Conservation (phyloP, 2,113 vertebrate species). For the Chitala chitala region DNA sequence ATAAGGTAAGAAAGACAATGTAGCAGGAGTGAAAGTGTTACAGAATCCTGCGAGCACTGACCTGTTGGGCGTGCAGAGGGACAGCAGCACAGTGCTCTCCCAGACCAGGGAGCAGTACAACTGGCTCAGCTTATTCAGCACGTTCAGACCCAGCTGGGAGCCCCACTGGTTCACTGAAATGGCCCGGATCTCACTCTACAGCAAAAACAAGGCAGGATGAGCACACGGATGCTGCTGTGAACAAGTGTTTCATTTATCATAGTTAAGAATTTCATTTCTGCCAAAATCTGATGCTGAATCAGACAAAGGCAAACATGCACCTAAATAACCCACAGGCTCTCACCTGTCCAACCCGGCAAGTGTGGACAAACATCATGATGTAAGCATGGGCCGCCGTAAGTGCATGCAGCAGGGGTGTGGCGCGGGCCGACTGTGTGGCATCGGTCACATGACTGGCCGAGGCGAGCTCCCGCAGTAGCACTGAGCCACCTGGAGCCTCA, state of each 20-base stretch:
- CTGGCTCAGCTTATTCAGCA: slow-evolving; percentile 88
- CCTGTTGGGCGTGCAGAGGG: slow-evolving; percentile 92
- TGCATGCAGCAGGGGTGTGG: slow-evolving; percentile 84
- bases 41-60: too few relatives aligned
- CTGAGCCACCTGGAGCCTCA: slow-evolving; percentile 86
- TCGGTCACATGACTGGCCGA: slow-evolving; percentile 82
- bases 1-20: too few relatives aligned
- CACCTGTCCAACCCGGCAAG: slow-evolving; percentile 90
- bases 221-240: too few relatives aligned
- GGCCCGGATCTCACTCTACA: slow-evolving; percentile 87
- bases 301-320: background rate
- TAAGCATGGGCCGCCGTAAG: slow-evolving; percentile 90
- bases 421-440: slow-evolving; percentile 84
- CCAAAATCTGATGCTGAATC: too few relatives aligned
- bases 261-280: too few relatives aligned
- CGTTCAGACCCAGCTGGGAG: slow-evolving; percentile 83
- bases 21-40: too few relatives aligned
- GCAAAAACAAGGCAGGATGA: slow-evolving; percentile 9
- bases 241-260: too few relatives aligned
- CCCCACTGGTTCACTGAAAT: slow-evolving; percentile 96
- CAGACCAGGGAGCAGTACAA: slow-evolving; percentile 91
- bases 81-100: slow-evolving; percentile 93
- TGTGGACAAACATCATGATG: slow-evolving; percentile 97
- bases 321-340: slow-evolving; percentile 21
- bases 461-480: slow-evolving; percentile 83